Conservation (phyloP, 2,797 vertebrate genomes). For the Neostethus bicornis region DNA sequence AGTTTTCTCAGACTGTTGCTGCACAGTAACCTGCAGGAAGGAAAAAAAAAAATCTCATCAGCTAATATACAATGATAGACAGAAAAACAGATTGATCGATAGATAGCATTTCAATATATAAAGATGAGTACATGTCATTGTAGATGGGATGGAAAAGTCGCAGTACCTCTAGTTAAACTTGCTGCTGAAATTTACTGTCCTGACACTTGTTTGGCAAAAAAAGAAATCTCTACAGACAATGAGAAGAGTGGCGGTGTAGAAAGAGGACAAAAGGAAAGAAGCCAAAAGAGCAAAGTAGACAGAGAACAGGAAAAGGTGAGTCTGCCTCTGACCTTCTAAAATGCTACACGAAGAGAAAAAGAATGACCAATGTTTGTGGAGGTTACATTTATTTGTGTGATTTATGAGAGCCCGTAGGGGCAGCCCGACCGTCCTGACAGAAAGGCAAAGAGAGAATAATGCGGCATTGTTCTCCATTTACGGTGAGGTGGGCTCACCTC, state of each 20-base stretch:
- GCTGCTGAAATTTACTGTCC: conserved; percentile 66
- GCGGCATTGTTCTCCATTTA: conserved; percentile 47
- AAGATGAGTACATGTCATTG: conserved; percentile 22
- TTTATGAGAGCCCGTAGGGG: conserved; percentile 60
- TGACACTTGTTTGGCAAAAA: conserved; percentile 65
- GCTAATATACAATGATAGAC: neutral
- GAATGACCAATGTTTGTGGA: conserved; percentile 42
- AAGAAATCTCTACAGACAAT: conserved; percentile 53
- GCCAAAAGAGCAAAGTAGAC: conserved; percentile 25
- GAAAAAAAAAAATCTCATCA: conserved; percentile 11
- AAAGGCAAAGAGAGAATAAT: conserved; percentile 51
- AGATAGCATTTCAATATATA: neutral
- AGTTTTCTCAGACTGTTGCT: conserved; percentile 92
- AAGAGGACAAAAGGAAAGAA: conserved; percentile 16
- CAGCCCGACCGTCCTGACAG: conserved; percentile 43
- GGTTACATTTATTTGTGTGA: conserved; percentile 64
- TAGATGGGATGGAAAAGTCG: conserved; percentile 38
- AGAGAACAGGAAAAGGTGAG: conserved; percentile 32
- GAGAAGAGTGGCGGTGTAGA: conserved; percentile 17
- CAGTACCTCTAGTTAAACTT: conserved; percentile 58
- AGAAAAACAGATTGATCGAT: neutral
- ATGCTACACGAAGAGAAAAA: conserved; percentile 47
- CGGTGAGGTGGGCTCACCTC: conserved; percentile 82
- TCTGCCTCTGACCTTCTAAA: conserved; percentile 58
- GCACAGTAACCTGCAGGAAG: conserved; percentile 86